Base-by-base conservation (phyloP, 2,888 invertebrate genomes). In the Micoletzkya japonica region DNA sequence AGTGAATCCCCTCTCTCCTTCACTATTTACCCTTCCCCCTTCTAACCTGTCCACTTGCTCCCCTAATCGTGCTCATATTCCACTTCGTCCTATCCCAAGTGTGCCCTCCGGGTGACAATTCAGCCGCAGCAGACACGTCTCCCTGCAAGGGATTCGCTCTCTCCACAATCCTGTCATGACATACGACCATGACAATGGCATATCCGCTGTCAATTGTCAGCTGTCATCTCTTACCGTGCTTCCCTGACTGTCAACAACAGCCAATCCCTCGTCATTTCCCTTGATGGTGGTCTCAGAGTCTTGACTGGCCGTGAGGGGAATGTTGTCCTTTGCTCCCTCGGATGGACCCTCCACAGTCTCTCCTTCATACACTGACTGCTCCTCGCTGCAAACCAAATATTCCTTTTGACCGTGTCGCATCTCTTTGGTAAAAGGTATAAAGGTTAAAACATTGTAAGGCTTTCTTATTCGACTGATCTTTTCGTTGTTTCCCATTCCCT, bases 31-130 rank as follows among this genome's bases (percentile, higher is more conserved):
- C n/a, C 61, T 1, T 37, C 3, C 7, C n/a, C 39, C 28, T 28
- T 4, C n/a, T 26, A 17, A 66, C 66, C 63, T 63, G 63, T 61
- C 36, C 54, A 67, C 57, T 57, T 7, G 57, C 39, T 34, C 77
- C 77, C 67, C 77, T 60, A 28, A 79, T 77, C 4, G 77, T 77
- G 59, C 74, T 75, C 76, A 77, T 77, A 54, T 77, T 77, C 77
- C 77, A 79, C 6, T 75, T 73, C 52, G 74, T 72, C 30, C 79
- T 72, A 66, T 79, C 79, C 77, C 77, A 79, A 3, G 73, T 77
- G 56, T 76, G 76, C 44, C 76, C 59, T 32, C 69, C 69, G 20
- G 69, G 69, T 6, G 69, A 69, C 20, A 69, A 37, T 37, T 69
- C 69, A 17, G 69, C 26, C n/a, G 69, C 26, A 34, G 36, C 30